Conservation (phyloP, 2,113 vertebrate genomes). For the Toxostoma redivivum region DNA sequence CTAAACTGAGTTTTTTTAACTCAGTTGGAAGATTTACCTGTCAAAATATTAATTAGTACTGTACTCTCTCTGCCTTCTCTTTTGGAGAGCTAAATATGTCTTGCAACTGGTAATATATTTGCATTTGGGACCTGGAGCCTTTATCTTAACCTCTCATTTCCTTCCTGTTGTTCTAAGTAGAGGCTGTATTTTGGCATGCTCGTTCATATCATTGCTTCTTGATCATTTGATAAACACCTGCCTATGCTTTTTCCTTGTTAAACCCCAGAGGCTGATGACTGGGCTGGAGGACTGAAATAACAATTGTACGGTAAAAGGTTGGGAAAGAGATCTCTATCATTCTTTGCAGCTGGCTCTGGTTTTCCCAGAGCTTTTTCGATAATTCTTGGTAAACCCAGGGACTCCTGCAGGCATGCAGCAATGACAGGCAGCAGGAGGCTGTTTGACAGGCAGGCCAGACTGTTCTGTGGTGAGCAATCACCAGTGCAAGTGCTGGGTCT, state of each 20-base stretch:
- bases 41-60: neutral
- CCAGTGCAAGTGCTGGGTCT: fast-evolving
- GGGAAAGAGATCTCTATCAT: neutral
- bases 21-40: neutral
- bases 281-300: neutral
- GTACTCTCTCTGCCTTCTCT: neutral
- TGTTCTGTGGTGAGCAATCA: neutral
- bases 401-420: neutral
- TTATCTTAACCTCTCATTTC: neutral
- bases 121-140: neutral
- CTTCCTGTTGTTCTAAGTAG: neutral
- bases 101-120: neutral
- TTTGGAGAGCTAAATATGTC: neutral
- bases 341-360: neutral
- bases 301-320: neutral
- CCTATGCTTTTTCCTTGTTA: neutral
- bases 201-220: neutral
- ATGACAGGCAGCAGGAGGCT: neutral
- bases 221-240: neutral
- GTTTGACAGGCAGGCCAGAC: neutral
- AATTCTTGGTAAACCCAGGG: neutral
- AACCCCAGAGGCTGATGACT: neutral
- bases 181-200: neutral
- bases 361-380: neutral
- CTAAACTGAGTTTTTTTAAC: neutral